Conservation (phyloP, 2,888 invertebrate genomes). For the Rhagophthalmus giganteus region DNA sequence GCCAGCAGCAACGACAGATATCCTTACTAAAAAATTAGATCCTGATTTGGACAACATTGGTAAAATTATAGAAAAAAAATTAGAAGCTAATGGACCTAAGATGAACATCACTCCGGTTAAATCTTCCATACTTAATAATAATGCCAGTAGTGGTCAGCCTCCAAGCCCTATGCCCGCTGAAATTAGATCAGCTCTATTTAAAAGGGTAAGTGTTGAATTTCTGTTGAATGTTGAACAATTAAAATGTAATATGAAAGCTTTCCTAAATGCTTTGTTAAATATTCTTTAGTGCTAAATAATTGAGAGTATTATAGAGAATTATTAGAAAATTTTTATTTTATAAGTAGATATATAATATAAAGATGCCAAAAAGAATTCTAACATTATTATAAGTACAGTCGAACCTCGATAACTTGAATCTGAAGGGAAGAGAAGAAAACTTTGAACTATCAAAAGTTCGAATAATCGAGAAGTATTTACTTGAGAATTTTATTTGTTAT, state of each 20-base stretch:
- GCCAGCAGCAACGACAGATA: slow-evolving; percentile 58
- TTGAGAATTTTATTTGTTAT: too few relatives aligned
- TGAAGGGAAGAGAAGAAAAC: too few relatives aligned
- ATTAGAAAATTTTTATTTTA: too few relatives aligned
- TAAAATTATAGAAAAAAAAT: slow-evolving; percentile 51
- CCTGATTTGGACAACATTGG: slow-evolving; percentile 65
- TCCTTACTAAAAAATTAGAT: slow-evolving; percentile 62
- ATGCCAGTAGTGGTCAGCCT: slow-evolving; percentile 50
- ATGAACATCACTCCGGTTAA: slow-evolving; percentile 47
- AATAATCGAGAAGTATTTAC: too few relatives aligned
- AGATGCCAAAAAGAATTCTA: too few relatives aligned
- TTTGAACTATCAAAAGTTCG: too few relatives aligned
- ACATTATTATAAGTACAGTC: too few relatives aligned
- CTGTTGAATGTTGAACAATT: too few relatives aligned
- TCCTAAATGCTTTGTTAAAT: not conserved
- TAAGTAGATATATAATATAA: too few relatives aligned
- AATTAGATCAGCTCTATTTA: slow-evolving; percentile 57
- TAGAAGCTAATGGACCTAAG: slow-evolving; percentile 51
- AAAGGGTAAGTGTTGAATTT: slow-evolving; percentile 52
- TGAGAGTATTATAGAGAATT: too few relatives aligned
- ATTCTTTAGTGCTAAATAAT: not conserved
- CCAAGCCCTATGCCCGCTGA: slow-evolving; percentile 46
- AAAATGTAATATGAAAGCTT: too few relatives aligned
- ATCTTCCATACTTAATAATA: slow-evolving; percentile 56
- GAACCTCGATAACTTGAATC: too few relatives aligned